Conservation (phyloP, 2,888 invertebrate species). For the Drosophila nr. medialis region DNA sequence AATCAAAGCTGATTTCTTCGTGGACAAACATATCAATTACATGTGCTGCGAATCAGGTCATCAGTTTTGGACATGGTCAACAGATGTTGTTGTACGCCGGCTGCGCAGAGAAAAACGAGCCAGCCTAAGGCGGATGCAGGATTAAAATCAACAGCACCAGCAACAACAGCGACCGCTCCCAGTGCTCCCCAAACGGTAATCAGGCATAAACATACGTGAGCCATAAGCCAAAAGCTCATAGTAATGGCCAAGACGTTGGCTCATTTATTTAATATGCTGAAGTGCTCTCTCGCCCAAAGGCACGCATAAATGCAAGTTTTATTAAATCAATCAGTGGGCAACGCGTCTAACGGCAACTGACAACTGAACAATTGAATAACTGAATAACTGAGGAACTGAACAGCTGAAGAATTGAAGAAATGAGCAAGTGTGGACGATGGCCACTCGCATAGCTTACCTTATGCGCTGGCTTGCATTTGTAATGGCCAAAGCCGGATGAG, state of each 20-base stretch:
- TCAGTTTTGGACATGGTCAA: conserved; percentile 74
- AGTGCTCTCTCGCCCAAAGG: conserved; percentile 47
- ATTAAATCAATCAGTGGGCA: conserved; percentile 79
- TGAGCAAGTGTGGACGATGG: conserved; percentile 21
- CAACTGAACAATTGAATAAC: conserved; percentile 35
- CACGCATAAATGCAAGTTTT: conserved; percentile 62
- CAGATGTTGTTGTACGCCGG: conserved; percentile 31
- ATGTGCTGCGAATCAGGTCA: conserved; percentile 73
- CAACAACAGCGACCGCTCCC: conserved; percentile 7
- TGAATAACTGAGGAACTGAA: background rate
- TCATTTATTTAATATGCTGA: conserved; percentile 69
- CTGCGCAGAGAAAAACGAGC: conserved; percentile 15
- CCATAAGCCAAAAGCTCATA: background rate
- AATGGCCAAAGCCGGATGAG: conserved; percentile 74
- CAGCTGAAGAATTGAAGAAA: background rate
- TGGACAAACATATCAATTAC: conserved; percentile 76
- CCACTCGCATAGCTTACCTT: conserved; percentile 57
- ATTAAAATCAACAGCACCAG: conserved; percentile 34
- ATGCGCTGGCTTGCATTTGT: conserved; percentile 68
- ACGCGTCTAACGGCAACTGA: conserved; percentile 72
- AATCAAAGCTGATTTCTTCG: conserved; percentile 51
- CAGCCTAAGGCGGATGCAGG: conserved; percentile 46
- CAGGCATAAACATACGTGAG: conserved; percentile 29
- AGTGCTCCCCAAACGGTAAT: conserved; percentile 58
- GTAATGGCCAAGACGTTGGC: conserved; percentile 51